These are phyloP conservation scores for Nestor notabilis DNA, from an alignment of 2,113 vertebrate species.

Conservation along the genomic window DNA sequence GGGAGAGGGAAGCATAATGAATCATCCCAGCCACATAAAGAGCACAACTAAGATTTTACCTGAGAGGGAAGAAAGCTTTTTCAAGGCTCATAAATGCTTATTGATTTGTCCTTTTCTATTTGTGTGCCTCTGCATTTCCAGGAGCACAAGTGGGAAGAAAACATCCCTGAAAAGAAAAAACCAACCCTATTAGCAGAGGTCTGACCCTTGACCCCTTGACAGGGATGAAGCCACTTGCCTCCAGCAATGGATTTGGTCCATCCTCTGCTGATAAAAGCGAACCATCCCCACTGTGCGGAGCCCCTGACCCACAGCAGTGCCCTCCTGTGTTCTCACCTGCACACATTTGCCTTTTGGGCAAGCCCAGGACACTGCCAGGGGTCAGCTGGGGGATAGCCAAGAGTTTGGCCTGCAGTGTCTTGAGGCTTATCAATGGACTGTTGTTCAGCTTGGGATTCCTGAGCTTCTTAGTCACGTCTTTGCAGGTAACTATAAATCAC, in stretches of 20 bases:
- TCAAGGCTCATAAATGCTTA: conserved; percentile 36
- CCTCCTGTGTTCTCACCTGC: background rate
- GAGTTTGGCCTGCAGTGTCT: conserved; percentile 5
- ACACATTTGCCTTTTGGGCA: background rate
- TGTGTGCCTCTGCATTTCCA: conserved; percentile 13
- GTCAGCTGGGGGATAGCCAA: conserved; percentile 45
- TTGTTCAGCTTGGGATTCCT: conserved; percentile 60
- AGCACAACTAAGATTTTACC: background rate
- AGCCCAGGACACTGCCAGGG: conserved; percentile 22
- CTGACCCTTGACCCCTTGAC: background rate
- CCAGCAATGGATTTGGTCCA: background rate
- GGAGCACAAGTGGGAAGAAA: conserved; percentile 2
- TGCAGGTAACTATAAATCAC: conserved; percentile 61
- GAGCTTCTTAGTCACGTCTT: conserved; percentile 50
- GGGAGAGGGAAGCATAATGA: background rate
- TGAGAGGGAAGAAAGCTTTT: background rate
- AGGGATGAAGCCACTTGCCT: background rate
- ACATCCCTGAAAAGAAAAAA: background rate
- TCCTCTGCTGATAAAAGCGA: background rate
- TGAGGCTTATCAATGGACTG: conserved; percentile 41
- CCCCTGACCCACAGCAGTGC: background rate
- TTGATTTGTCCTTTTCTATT: conserved; percentile 42
- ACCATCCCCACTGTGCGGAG: background rate
- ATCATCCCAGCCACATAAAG: background rate
- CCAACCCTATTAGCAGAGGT: background rate